Conservation (phyloP, 2,888 invertebrate genomes). For the Bombylius discolor region DNA sequence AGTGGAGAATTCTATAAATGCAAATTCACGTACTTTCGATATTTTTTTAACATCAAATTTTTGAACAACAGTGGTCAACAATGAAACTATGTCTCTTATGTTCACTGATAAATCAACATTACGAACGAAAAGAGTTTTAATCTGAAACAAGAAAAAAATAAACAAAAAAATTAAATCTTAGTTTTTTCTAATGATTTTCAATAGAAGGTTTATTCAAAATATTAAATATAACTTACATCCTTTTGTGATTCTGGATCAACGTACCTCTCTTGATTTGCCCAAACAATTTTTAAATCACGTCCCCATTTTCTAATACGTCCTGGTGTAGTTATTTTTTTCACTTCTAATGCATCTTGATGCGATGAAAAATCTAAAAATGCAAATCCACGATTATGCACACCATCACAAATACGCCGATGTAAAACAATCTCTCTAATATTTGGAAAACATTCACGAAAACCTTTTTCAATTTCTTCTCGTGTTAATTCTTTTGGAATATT, state of each 20-base stretch:
- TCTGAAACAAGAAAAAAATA: constrained; percentile 13
- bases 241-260: constrained; percentile 11
- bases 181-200: too few species aligned
- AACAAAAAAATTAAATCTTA: background rate
- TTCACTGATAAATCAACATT: constrained; percentile 24
- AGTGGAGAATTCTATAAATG: constrained; percentile 23
- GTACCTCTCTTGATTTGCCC: constrained; percentile 23
- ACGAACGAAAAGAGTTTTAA: constrained; percentile 24
- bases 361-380: constrained; percentile 24
- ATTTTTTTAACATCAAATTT: constrained; percentile 21
- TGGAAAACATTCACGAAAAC: constrained; percentile 20
- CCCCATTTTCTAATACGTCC: constrained; percentile 23
- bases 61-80: constrained; percentile 18
- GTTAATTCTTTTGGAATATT: constrained; percentile 23
- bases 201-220: too few species aligned
- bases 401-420: constrained; percentile 6
- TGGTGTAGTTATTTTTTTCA: constrained; percentile 22
- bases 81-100: constrained; percentile 19
- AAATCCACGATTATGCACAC: constrained; percentile 20
- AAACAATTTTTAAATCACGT: constrained; percentile 24
- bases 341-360: constrained; percentile 23
- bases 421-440: constrained; percentile 18
- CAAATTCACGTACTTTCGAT: constrained; percentile 23
- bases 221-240: constrained; percentile 1
- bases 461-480: constrained; percentile 19